Conservation (phyloP, 2,797 vertebrate species). For the Myioborus miniatus region DNA sequence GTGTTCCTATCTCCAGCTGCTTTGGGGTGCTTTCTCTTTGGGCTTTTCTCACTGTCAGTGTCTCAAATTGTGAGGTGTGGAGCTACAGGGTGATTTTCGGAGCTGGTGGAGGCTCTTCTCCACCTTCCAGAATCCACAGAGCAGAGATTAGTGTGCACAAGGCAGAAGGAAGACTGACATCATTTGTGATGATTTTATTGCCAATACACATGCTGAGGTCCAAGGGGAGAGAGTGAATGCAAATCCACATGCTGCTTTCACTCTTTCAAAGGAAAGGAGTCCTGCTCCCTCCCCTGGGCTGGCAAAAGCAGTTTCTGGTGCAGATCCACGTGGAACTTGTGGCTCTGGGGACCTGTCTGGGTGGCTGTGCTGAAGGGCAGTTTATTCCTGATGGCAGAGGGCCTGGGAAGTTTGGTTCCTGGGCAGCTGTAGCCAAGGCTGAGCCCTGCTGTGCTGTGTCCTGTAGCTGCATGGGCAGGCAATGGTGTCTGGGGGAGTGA, state of each 20-base stretch:
- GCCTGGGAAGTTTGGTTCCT: not conserved
- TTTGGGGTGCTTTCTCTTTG: not conserved
- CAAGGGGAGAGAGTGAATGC: not conserved
- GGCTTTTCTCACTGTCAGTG: not conserved
- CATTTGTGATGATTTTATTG: not conserved
- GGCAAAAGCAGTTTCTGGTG: not conserved
- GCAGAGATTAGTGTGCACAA: not conserved
- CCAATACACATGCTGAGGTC: not conserved
- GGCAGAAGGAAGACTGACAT: not conserved
- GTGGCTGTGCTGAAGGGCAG: not conserved
- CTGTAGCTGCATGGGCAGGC: fast-evolving
- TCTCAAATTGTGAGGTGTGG: not conserved
- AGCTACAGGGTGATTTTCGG: not conserved
- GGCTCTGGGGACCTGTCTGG: not conserved
- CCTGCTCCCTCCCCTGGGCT: not conserved
- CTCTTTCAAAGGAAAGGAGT: not conserved
- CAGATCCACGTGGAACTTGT: not conserved
- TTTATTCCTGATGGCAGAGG: not conserved
- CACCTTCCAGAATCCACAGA: not conserved
- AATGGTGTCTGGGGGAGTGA: not conserved
- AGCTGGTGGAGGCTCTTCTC: not conserved
- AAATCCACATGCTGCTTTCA: not conserved
- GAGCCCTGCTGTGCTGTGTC: fast-evolving
- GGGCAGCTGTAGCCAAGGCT: not conserved
- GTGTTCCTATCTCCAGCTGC: not conserved